Evolutionary conservation across 2,797 vertebrate genomes (phyloP), one percentile per base, ranked within the genome.

Genomic region (Thaleichthys pacificus): DNA sequence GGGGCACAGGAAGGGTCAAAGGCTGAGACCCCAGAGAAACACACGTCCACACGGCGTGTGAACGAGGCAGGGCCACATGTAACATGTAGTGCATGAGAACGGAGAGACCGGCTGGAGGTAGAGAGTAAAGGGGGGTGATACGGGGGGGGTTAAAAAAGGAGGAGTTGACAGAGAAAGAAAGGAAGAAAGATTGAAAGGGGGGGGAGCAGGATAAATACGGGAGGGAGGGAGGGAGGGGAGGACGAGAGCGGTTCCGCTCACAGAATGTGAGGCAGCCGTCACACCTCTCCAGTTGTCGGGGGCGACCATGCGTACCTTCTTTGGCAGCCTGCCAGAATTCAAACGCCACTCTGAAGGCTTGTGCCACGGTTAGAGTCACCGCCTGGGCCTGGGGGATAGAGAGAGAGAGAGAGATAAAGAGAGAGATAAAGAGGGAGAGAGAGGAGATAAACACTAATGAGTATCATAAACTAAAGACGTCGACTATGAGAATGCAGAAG

Each of bases 311-410:
- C 84, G 82, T 92, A 98, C 97, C 96, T 95, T 99, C 97, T 86
- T 93, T 97, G 77, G 97, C 94, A 0, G 93, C 92, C 85, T 99
- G 97, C 97, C 97, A 99, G 85, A 98, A 93, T 88, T 99, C 97
- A 82, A 99, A 99, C 0, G 97, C 97, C 15, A 99, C 94, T 89
- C 94, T 95, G 93, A 99, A 99, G 60, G 97, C 97, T 88, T 99
- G 97, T 56, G 97, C 97, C 69, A 99, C 97, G 0, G 97, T 99
- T 68, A 99, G 92, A 71, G 97, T 98, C 79, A 99, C 97, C 0
- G 97, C 97, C 87, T 99, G 97, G 0, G 97, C 97, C 97, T 99
- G 88, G 12, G 66, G 77, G 73, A 47, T 68, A 58, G 74, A 62
- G 32, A 8, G 58, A 2, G 71, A 24, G 82, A 26, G 35, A 68